phyloP scores from a whole-genome alignment of 2,113 vertebrate species.

The Mormyrus lacerda region DNA sequence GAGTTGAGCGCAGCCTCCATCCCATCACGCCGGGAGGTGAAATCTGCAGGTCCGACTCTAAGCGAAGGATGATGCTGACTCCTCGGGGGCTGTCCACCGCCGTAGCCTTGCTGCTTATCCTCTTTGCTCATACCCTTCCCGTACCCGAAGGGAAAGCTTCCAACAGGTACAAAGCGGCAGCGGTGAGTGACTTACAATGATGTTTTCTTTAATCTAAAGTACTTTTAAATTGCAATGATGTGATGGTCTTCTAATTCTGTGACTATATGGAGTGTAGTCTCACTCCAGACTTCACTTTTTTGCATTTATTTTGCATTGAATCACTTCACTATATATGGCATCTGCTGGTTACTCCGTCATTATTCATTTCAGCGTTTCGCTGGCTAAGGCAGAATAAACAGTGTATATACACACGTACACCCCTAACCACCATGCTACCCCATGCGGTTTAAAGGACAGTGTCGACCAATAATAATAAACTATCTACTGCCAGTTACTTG shows the following conservation, averaged over 20 bases:
- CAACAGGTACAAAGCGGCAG: conserved; percentile 35
- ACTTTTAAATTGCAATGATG: background rate
- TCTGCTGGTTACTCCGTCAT: background rate
- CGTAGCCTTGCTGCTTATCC: conserved; percentile 24
- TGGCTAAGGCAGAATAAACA: background rate
- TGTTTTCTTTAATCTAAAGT: background rate
- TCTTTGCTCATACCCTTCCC: conserved; percentile 31
- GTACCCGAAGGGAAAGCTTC: conserved; percentile 31
- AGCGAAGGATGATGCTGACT: conserved; percentile 25
- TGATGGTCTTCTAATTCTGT: background rate
- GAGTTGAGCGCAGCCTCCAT: conserved; percentile 8
- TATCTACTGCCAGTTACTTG: background rate
- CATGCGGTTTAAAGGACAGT: background rate
- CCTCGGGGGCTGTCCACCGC: background rate
- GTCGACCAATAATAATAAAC: background rate
- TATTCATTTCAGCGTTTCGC: background rate
- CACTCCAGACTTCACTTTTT: background rate
- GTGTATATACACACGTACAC: background rate
- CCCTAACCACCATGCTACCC: background rate
- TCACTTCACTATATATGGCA: background rate
- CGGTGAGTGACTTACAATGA: conserved; percentile 46
- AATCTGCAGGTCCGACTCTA: conserved; percentile 7
- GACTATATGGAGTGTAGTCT: background rate
- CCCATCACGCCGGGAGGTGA: background rate
- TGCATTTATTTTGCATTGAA: background rate